A percentile compares a stretch with the other conserved stretches of the same genome.
These are phyloP conservation scores for Drosophila murphyi DNA, from an alignment of 1,140 invertebrate species.

Conservation along the genomic window DNA sequence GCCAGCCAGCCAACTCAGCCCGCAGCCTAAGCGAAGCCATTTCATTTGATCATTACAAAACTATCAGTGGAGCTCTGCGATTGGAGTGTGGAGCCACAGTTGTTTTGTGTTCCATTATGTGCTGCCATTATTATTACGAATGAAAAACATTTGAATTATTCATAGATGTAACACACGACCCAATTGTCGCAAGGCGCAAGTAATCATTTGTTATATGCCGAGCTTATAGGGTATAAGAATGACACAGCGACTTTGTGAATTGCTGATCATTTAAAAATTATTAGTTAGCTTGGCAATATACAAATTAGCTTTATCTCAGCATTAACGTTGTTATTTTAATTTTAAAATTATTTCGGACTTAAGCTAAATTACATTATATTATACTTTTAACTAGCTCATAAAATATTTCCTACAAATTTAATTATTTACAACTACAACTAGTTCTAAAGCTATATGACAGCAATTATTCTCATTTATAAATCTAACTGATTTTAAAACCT, in stretches of 20 bases:
- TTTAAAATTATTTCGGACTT: too few relatives aligned
- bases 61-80: conserved; percentile 48
- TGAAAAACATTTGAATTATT: conserved; percentile 71
- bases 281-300: too few relatives aligned
- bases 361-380: too few relatives aligned
- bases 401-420: too few relatives aligned
- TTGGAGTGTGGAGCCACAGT: conserved; percentile 1
- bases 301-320: too few relatives aligned
- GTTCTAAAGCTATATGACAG: too few relatives aligned
- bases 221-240: conserved; percentile 12
- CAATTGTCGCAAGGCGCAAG: conserved; percentile 41
- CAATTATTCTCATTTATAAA: too few relatives aligned
- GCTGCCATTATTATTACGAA: conserved; percentile 64
- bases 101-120: conserved; percentile 44
- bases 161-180: conserved; percentile 53
- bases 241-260: background rate
- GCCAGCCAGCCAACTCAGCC: conserved; percentile 35
- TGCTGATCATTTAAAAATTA: too few relatives aligned
- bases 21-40: conserved; percentile 58
- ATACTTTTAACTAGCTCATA: too few relatives aligned
- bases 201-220: conserved; percentile 26
- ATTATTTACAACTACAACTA: too few relatives aligned
- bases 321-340: too few relatives aligned
- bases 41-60: conserved; percentile 83
- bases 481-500: too few relatives aligned